phyloP scores from a whole-genome alignment of 2,113 vertebrate genomes.

The Procavia capensis region DNA sequence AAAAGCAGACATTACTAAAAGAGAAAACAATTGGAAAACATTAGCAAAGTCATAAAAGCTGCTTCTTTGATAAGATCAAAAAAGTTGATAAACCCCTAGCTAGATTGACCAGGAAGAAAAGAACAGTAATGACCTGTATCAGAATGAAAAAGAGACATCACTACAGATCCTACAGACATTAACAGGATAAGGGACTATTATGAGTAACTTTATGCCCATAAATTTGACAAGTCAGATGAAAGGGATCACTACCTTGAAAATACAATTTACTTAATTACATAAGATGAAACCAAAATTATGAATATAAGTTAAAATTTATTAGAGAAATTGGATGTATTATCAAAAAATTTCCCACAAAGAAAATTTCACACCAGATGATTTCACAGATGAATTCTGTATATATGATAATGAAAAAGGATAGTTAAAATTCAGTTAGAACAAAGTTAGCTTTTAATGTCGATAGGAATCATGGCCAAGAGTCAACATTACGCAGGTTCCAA shows the following conservation, averaged over 20 bases:
- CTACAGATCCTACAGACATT: neutral
- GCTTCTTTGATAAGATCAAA: neutral
- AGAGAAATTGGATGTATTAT: neutral
- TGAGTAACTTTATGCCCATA: neutral
- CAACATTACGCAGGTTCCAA: neutral
- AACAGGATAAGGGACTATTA: neutral
- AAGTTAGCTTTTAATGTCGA: conserved; percentile 61
- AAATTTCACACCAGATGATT: neutral
- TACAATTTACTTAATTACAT: neutral
- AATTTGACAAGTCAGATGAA: neutral
- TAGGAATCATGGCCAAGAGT: neutral
- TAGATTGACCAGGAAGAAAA: neutral
- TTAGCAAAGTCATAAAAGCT: neutral
- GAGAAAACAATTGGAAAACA: neutral
- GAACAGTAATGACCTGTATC: neutral
- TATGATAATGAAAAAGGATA: neutral
- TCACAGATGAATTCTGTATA: neutral
- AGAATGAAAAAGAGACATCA: neutral
- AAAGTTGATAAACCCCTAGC: neutral
- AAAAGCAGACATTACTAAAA: neutral
- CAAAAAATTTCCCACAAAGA: conserved; percentile 6
- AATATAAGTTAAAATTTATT: neutral
- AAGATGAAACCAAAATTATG: conserved; percentile 6
- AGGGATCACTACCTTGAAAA: neutral
- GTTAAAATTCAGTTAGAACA: neutral